A percentile compares a stretch with the other conserved stretches of the same genome.
phyloP scores from a whole-genome alignment of 2,797 vertebrate genomes.

The Poecilia gillii region DNA sequence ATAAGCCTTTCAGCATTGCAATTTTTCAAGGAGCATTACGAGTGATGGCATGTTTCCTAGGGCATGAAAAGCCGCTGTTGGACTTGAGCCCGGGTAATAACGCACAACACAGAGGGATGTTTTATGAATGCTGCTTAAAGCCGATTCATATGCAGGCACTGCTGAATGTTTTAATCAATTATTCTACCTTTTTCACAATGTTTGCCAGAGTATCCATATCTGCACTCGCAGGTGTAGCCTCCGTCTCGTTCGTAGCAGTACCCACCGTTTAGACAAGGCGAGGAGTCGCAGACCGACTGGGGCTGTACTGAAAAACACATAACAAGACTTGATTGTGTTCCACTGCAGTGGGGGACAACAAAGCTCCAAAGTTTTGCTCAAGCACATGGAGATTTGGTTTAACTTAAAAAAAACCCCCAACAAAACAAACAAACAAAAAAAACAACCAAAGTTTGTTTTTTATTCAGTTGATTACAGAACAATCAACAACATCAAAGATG shows the following conservation, averaged over 20 bases:
- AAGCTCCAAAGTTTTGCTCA: constrained; percentile 39
- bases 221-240: constrained; percentile 91
- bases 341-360: constrained; percentile 47
- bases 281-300: constrained; percentile 92
- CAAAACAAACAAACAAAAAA: constrained; percentile 6
- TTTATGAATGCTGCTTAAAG: constrained; percentile 15
- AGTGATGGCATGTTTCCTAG: constrained; percentile 56
- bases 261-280: constrained; percentile 95
- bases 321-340: constrained; percentile 82
- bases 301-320: constrained; percentile 90
- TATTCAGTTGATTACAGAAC: constrained; percentile 19
- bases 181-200: constrained; percentile 94
- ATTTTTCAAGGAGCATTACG: constrained; percentile 59
- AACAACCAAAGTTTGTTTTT: constrained; percentile 22
- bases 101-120: constrained; percentile 14
- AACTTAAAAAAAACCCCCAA: constrained; percentile 5
- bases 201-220: constrained; percentile 88
- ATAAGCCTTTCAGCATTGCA: constrained; percentile 55
- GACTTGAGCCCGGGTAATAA: constrained; percentile 31
- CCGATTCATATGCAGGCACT: constrained; percentile 3
- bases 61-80: constrained; percentile 35
- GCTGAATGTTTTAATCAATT: neutral
- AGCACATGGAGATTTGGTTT: constrained; percentile 19
- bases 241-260: constrained; percentile 90
- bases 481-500: constrained; percentile 32